Conservation (phyloP, 64 coral and sea anemone genomes). For the Pocillopora damicornis region DNA sequence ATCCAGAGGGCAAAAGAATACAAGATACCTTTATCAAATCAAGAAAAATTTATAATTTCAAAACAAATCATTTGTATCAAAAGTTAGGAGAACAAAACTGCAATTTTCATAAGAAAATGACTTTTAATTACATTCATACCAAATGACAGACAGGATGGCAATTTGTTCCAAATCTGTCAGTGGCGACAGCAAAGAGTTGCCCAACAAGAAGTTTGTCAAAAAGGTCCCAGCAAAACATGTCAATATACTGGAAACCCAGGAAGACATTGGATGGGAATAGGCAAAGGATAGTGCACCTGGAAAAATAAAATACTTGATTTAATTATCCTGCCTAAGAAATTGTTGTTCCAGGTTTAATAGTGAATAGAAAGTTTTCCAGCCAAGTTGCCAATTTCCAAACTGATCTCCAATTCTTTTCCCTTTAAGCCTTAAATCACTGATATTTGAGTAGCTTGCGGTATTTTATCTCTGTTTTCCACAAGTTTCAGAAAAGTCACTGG, state of each 20-base stretch:
- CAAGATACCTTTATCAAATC: slow-evolving; percentile 57
- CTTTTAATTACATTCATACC: slow-evolving; percentile 17
- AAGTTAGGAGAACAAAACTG: too few relatives aligned
- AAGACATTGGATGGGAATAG: slow-evolving; percentile 54
- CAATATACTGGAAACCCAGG: slow-evolving; percentile 61
- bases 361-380: too few relatives aligned
- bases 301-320: not conserved
- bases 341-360: too few relatives aligned
- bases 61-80: too few relatives aligned
- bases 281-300: slow-evolving; percentile 60
- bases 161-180: slow-evolving; percentile 46
- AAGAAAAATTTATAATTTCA: not conserved
- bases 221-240: slow-evolving; percentile 58
- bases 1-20: slow-evolving; percentile 76
- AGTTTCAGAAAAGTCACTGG: too few relatives aligned
- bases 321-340: not conserved
- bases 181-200: slow-evolving; percentile 50
- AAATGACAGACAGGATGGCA: slow-evolving; percentile 41
- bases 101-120: too few relatives aligned
- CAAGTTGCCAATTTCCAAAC: too few relatives aligned
- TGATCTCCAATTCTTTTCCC: too few relatives aligned
- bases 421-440: too few relatives aligned
- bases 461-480: too few relatives aligned
- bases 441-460: too few relatives aligned
- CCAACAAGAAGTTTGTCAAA: slow-evolving; percentile 54